These are phyloP conservation scores for Eucidaris tribuloides DNA, from an alignment of 35 echinoderm and acorn worm genomes.

Conservation along the genomic window DNA sequence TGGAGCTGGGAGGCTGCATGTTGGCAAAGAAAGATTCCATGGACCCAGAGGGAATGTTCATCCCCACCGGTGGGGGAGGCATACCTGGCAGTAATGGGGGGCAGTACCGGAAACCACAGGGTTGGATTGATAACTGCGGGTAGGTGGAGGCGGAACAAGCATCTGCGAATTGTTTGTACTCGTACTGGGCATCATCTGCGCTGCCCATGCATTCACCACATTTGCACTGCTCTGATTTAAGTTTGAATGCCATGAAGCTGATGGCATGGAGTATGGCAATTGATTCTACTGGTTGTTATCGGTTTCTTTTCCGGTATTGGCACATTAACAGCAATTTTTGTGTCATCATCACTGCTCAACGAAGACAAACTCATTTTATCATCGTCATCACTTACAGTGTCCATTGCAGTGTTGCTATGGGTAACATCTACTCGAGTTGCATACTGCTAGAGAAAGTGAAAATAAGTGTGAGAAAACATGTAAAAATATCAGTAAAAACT, in stretches of 20 bases:
- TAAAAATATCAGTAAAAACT: too few species aligned
- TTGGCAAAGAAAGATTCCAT: not conserved
- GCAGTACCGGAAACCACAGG: not conserved
- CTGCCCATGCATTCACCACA: constrained; percentile 16
- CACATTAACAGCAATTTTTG: constrained; percentile 60
- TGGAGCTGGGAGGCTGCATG: constrained; percentile 4
- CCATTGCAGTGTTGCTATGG: too few species aligned
- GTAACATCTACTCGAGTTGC: too few species aligned
- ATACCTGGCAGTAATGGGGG: not conserved
- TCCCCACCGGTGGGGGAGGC: not conserved
- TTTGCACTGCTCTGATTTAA: constrained; percentile 7
- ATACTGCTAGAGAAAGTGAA: too few species aligned
- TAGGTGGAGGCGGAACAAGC: not conserved
- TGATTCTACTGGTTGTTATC: not conserved
- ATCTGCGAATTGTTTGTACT: not conserved
- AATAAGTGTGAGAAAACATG: too few species aligned
- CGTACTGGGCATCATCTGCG: constrained; percentile 12
- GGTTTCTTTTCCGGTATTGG: constrained; percentile 39
- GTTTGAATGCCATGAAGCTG: not conserved
- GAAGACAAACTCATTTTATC: constrained; percentile 86
- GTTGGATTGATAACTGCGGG: not conserved
- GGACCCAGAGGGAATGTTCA: not conserved
- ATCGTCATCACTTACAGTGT: constrained; percentile 67
- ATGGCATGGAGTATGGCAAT: not conserved
- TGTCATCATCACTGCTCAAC: constrained; percentile 62